These are phyloP conservation scores for Pantherophis alleghaniensis DNA, from an alignment of 2,797 vertebrate genomes.

Conservation along the genomic window DNA sequence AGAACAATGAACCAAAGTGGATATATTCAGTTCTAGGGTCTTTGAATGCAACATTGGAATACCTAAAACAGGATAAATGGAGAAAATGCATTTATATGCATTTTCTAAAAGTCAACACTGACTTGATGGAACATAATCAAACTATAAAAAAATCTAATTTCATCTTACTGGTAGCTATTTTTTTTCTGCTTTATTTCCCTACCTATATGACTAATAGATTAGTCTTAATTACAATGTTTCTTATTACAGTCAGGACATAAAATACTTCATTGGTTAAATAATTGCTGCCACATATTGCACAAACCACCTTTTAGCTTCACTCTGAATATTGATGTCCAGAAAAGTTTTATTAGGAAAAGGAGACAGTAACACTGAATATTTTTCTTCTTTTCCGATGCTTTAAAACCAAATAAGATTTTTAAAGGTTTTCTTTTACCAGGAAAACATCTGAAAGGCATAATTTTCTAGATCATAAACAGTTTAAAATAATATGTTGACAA, in stretches of 20 bases:
- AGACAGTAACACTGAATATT: conserved; percentile 23
- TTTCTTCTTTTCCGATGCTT: conserved; percentile 21
- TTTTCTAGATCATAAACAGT: conserved; percentile 81
- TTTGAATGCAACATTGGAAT: neutral
- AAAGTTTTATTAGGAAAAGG: conserved; percentile 37
- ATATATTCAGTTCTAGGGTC: neutral
- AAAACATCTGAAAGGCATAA: conserved; percentile 71
- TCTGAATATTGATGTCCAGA: conserved; percentile 43
- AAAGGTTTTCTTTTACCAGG: conserved; percentile 66
- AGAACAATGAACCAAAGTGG: neutral
- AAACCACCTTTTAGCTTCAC: conserved; percentile 23
- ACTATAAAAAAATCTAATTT: conserved; percentile 18
- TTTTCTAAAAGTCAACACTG: neutral
- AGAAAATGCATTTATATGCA: neutral
- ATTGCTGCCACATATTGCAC: conserved; percentile 38
- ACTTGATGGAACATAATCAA: neutral
- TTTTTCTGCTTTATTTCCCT: conserved; percentile 31
- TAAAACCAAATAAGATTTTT: conserved; percentile 57
- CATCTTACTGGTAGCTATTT: conserved; percentile 37
- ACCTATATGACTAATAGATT: conserved; percentile 33
- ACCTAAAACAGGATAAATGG: neutral
- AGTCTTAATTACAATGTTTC: conserved; percentile 44
- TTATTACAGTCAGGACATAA: conserved; percentile 29
- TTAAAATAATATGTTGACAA: conserved; percentile 83
- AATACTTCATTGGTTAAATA: conserved; percentile 46